A percentile compares a stretch with the other conserved stretches of the same genome.
Evolutionary conservation across 2,888 invertebrate genomes (phyloP).

Genomic region (Calameuta filiformis): DNA sequence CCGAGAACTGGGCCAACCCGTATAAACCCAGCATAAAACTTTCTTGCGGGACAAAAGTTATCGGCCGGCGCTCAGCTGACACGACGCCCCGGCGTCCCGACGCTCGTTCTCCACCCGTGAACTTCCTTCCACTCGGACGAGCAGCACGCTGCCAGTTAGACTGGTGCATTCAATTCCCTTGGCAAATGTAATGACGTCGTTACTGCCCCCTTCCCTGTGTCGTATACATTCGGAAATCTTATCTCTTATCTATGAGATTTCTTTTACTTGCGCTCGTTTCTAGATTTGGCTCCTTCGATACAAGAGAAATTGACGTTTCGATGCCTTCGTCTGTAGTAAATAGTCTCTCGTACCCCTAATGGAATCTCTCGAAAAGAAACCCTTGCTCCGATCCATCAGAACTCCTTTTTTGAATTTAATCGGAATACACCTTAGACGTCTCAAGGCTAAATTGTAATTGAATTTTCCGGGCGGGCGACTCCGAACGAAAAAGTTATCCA

Average conservation of each 20-base stretch:
- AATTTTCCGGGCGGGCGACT: not conserved
- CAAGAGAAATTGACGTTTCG: not conserved
- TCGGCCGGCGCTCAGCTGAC: conserved; percentile 36
- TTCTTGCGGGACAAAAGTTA: conserved; percentile 31
- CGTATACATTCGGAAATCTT: not conserved
- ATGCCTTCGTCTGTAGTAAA: not conserved
- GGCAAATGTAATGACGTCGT: not conserved
- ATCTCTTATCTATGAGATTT: not conserved
- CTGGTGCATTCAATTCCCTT: not conserved
- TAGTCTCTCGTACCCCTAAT: not conserved
- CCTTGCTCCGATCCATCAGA: not conserved
- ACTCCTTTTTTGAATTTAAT: conserved; percentile 1
- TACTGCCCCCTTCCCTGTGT: not conserved
- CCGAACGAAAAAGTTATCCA: not conserved
- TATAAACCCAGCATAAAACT: conserved; percentile 32
- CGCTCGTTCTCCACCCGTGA: conserved; percentile 3
- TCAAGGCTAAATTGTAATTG: conserved; percentile 1
- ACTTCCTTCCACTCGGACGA: not conserved
- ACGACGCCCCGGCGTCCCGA: conserved; percentile 11
- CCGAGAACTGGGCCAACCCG: conserved; percentile 34
- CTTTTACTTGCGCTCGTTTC: not conserved
- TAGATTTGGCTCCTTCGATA: not conserved
- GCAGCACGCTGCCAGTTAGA: not conserved
- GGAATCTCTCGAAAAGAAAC: not conserved
- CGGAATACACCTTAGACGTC: not conserved